phyloP scores from a whole-genome alignment of 2,797 vertebrate species.

The Petrocephalus sullivani region DNA sequence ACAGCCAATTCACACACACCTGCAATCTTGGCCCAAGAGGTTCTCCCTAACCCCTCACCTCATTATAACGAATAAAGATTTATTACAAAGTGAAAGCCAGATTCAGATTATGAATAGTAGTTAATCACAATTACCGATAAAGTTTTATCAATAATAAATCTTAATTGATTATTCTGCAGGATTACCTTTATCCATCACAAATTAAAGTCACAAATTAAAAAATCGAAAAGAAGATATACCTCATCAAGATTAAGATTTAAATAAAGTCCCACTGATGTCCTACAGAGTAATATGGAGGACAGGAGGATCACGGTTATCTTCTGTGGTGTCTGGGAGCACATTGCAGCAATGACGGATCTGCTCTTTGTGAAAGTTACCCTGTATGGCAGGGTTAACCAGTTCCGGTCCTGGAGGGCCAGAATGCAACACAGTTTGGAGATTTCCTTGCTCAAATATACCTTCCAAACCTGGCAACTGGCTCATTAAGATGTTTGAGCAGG shows the following conservation, averaged over 20 bases:
- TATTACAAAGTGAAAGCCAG: not conserved
- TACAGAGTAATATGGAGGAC: not conserved
- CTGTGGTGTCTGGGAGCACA: conserved; percentile 17
- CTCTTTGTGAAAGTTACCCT: not conserved
- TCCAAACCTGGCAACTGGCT: not conserved
- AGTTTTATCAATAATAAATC: not conserved
- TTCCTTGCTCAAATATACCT: not conserved
- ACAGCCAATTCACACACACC: not conserved
- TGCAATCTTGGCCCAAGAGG: not conserved
- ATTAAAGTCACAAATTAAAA: not conserved
- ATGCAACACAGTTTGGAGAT: not conserved
- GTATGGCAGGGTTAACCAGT: not conserved
- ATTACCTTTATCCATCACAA: not conserved
- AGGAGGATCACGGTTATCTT: not conserved
- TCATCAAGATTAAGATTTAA: not conserved
- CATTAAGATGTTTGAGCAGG: not conserved
- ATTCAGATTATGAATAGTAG: not conserved
- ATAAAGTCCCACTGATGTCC: not conserved
- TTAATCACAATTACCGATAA: not conserved
- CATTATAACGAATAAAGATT: not conserved
- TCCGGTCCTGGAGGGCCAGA: not conserved
- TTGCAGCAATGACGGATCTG: not conserved
- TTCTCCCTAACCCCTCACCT: not conserved
- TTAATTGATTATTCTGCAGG: not conserved
- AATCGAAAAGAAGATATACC: not conserved